Evolutionary conservation across 2,797 vertebrate genomes (phyloP).

Genomic region (Rhabdophis nuchalis): DNA sequence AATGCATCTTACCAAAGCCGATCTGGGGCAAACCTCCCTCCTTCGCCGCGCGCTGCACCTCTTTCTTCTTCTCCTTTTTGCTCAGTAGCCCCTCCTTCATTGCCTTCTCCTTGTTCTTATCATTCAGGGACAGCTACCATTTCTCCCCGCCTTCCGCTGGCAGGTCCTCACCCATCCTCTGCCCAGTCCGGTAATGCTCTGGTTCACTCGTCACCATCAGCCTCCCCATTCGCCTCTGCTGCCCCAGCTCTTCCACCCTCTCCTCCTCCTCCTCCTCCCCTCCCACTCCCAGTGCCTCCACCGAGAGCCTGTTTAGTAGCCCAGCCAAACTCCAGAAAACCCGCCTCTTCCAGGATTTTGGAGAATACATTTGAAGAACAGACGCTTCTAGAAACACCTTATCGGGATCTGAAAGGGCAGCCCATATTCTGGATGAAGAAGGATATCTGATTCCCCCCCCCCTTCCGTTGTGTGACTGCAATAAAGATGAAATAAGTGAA

Average conservation of each 20-base stretch:
- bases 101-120: slow-evolving; percentile 13
- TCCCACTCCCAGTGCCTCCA: slow-evolving; percentile 6
- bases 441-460: slow-evolving; percentile 72
- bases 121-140: not conserved
- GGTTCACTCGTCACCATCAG: not conserved
- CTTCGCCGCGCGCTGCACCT: not conserved
- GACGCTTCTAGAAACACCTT: slow-evolving; percentile 75
- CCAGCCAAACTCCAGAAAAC: slow-evolving; percentile 19
- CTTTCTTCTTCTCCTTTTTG: not conserved
- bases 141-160: not conserved
- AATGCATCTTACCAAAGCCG: slow-evolving; percentile 13
- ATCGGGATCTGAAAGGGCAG: slow-evolving; percentile 80
- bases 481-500: not conserved
- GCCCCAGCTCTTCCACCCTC: slow-evolving; percentile 31
- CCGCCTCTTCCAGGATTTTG: not conserved
- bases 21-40: not conserved
- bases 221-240: not conserved
- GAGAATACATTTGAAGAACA: slow-evolving; percentile 44
- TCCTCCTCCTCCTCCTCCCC: not conserved
- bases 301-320: not conserved
- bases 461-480: not conserved
- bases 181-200: not conserved
- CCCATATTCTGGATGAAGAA: slow-evolving; percentile 97
- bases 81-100: not conserved
- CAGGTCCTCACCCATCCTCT: not conserved